Evolutionary conservation across 2,113 vertebrate genomes (phyloP), one percentile per base, ranked within the genome.

Genomic region (Cyprinus carpio): DNA sequence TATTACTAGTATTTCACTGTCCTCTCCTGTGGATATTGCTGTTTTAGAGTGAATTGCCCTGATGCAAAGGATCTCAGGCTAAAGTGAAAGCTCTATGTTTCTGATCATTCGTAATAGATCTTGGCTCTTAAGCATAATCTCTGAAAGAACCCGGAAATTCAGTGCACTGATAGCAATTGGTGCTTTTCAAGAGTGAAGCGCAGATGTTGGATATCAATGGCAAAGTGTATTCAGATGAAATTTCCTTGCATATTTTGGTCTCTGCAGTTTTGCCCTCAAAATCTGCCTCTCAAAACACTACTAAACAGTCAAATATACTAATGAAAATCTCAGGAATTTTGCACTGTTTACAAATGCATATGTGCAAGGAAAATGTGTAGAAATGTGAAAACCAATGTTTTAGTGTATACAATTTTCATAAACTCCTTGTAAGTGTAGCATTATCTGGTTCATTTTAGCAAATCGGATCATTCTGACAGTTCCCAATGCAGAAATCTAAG

Each of bases 1-100:
- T 75, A 84, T 86, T 86, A 86, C 58, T 56, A 82, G 23, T 77
- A 64, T 78, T 56, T 82, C 83, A 77, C 46, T 85, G 75, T 82
- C 43, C 71, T 82, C 72, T 71, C 37, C 10, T 58, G 83, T 82
- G 75, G 71, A 23, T 71, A 69, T 82, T 82, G 80, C 43, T 56
- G 64, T 82, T 82, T 69, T 16, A 54, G 43, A 54, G 64, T 34
- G 18, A 82, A 51, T 69, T 82, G 80, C 64, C 29, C 64, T 82
- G 40, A 82, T 69, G 80, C 64, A 51, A n/a, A 82, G 46, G 27
- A 81, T 46, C 60, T 27, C 60, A 13, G n/a, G 16, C 40, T 43
- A 25, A 54, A 69, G 64, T 67, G 29, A 23, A 54, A 51, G 31
- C 27, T 34, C 75, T 58, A 29, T 49, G 25, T 58, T 78, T 58